A percentile compares a stretch with the other conserved stretches of the same genome.
Evolutionary conservation across 2,113 vertebrate species (phyloP).

Genomic region (Brachypodius melanocephalos): DNA sequence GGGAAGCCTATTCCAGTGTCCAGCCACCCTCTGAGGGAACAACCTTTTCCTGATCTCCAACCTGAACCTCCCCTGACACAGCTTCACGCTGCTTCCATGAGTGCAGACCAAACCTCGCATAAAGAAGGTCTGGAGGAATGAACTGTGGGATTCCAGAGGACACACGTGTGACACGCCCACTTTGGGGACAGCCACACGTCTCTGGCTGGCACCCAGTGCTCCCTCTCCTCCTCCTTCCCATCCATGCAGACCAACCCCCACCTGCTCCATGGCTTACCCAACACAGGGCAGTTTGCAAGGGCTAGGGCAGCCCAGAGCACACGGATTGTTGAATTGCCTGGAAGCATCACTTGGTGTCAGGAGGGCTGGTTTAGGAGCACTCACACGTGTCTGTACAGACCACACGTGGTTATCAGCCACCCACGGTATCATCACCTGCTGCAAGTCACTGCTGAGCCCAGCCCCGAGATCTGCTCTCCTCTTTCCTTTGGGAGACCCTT

Average conservation of each 20-base stretch:
- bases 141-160: neutral
- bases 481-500: neutral
- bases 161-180: neutral
- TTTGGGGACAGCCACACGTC: neutral
- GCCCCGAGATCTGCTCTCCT: neutral
- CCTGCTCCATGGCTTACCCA: neutral
- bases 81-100: neutral
- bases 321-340: fast-evolving
- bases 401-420: neutral
- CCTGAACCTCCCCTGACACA: neutral
- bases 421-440: neutral
- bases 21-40: neutral
- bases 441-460: neutral
- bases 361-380: neutral
- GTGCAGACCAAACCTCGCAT: neutral
- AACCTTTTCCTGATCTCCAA: neutral
- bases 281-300: neutral
- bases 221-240: neutral
- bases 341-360: fast-evolving
- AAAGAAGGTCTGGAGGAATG: neutral
- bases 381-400: fast-evolving
- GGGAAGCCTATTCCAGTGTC: neutral
- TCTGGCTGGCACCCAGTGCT: neutral
- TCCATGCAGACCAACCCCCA: neutral
- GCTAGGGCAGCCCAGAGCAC: neutral